These are phyloP conservation scores for Microdon myrmicae DNA, from an alignment of 2,888 invertebrate species.

Conservation along the genomic window DNA sequence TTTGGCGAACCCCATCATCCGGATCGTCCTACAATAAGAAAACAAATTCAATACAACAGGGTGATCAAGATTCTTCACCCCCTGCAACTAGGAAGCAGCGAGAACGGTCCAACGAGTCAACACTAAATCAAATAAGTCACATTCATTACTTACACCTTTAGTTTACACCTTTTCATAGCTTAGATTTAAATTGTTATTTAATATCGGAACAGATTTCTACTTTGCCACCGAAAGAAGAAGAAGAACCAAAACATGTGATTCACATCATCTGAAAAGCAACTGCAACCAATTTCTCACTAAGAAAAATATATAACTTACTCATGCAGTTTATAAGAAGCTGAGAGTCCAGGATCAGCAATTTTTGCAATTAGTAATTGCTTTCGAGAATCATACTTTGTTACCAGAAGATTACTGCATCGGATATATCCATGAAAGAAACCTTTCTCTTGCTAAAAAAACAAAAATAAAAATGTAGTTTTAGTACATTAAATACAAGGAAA, in stretches of 20 bases:
- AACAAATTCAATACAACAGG: no score
- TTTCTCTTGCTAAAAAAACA: constrained; percentile 74
- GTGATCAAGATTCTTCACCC: no score
- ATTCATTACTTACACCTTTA: no score
- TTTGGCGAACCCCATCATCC: constrained; percentile 81
- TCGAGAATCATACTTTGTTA: constrained; percentile 76
- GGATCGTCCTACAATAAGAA: no score
- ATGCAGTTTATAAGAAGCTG: constrained; percentile 70
- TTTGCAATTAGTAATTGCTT: constrained; percentile 78
- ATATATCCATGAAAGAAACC: constrained; percentile 86
- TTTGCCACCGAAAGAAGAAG: no score
- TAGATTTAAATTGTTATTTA: no score
- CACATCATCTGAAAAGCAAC: not conserved
- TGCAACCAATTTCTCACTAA: constrained; percentile 1
- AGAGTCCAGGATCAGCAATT: constrained; percentile 84
- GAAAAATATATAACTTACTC: constrained; percentile 70
- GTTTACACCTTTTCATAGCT: no score
- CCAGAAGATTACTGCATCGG: constrained; percentile 82
- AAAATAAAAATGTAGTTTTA: constrained; percentile 5
- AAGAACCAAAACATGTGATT: no score
- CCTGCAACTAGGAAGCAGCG: no score
- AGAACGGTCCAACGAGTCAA: no score
- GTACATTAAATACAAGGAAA: constrained; percentile 14
- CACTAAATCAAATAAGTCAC: no score
- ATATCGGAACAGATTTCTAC: no score